Conservation (phyloP, 64 coral and sea anemone species). For the Trachythela sp. region DNA sequence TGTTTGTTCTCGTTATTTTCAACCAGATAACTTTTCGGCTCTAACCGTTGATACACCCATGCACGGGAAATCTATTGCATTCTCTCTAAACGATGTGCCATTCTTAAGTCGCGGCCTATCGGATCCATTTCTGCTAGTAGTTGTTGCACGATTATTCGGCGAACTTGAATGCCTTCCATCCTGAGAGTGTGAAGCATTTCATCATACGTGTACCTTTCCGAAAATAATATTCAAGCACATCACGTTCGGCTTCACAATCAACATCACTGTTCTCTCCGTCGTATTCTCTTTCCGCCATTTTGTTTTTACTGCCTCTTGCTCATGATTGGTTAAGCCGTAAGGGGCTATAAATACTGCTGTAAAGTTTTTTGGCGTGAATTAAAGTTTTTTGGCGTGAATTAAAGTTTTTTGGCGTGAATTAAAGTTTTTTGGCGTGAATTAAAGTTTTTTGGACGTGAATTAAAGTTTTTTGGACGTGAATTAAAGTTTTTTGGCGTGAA, state of each 20-base stretch:
- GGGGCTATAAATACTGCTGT: too few relatives aligned
- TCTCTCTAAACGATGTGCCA: too few relatives aligned
- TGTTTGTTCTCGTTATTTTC: too few relatives aligned
- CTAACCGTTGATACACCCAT: too few relatives aligned
- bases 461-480: background rate
- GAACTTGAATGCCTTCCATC: too few relatives aligned
- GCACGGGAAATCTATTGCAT: too few relatives aligned
- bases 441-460: background rate
- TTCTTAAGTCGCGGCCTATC: too few relatives aligned
- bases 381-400: background rate
- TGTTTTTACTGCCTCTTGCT: background rate
- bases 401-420: background rate
- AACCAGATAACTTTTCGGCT: too few relatives aligned
- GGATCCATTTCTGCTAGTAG: too few relatives aligned
- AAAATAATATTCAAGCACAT: conserved; percentile 13
- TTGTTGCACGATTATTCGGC: too few relatives aligned
- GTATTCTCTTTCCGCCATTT: background rate
- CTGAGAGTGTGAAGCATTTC: background rate
- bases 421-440: background rate
- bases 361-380: background rate
- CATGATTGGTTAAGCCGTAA: too few relatives aligned
- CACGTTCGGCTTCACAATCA: background rate
- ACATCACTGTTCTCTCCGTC: background rate
- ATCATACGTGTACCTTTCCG: background rate
- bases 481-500: background rate